These are phyloP conservation scores for Diarsia mendica DNA, from an alignment of 2,888 invertebrate genomes.

Conservation along the genomic window DNA sequence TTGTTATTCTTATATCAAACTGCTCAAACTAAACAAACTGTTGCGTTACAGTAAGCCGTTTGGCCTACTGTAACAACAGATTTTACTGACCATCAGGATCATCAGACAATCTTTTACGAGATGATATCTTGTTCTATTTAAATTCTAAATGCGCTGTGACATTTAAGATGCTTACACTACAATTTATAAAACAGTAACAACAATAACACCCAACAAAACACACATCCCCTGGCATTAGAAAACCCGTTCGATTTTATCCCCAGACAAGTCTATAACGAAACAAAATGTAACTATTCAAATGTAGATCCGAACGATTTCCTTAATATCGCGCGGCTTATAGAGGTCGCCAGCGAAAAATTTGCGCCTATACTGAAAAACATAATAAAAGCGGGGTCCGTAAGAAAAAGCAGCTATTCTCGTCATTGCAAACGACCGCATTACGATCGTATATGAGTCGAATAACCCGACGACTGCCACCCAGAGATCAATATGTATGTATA, in stretches of 20 bases:
- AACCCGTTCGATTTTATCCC: conserved; percentile 61
- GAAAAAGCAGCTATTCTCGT: conserved; percentile 69
- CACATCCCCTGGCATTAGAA: conserved; percentile 44
- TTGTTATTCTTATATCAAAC: background rate
- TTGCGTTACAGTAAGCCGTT: no score
- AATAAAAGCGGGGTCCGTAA: conserved; percentile 68
- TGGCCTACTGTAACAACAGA: no score
- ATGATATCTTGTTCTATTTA: background rate
- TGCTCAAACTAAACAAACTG: background rate
- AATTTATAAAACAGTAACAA: background rate
- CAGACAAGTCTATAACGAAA: conserved; percentile 55
- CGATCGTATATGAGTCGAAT: conserved; percentile 64
- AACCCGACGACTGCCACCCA: conserved; percentile 60
- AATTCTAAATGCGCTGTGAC: background rate
- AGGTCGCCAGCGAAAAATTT: conserved; percentile 73
- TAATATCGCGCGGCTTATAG: conserved; percentile 72
- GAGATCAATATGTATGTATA: conserved; percentile 68
- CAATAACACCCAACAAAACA: conserved; percentile 27
- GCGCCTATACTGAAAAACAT: conserved; percentile 70
- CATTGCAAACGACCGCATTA: conserved; percentile 71
- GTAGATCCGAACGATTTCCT: conserved; percentile 66
- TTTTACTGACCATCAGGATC: no score
- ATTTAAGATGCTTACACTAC: background rate
- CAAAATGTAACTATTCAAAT: conserved; percentile 71
- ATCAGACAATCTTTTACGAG: no score